Evolutionary conservation across 1,140 invertebrate species (phyloP).

Genomic region (Drosophila tsacasi): DNA sequence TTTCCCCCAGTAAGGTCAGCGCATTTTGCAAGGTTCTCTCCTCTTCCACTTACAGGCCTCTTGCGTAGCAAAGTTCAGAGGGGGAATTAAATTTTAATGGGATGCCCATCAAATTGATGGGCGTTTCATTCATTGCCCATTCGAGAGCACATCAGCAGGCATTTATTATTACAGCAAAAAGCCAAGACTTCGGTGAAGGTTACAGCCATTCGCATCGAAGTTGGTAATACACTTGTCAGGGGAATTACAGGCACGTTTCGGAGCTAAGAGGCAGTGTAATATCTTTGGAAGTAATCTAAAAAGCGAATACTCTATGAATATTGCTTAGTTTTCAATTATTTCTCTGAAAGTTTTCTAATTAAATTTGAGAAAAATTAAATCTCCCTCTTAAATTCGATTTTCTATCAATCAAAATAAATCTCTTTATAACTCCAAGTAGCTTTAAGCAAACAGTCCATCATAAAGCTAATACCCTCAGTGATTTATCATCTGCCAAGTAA

Average conservation of each 20-base stretch:
- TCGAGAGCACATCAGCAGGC: slow-evolving; percentile 65
- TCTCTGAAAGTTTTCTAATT: not conserved
- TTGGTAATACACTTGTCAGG: slow-evolving; percentile 39
- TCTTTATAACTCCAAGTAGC: not conserved
- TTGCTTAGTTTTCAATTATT: not conserved
- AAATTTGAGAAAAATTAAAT: too few species aligned
- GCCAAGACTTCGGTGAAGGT: slow-evolving; percentile 26
- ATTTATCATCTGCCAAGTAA: slow-evolving; percentile 8
- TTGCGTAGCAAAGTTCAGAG: slow-evolving; percentile 71
- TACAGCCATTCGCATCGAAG: slow-evolving; percentile 28
- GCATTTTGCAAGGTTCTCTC: slow-evolving; percentile 68
- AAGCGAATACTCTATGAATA: not conserved
- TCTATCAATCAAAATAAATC: not conserved
- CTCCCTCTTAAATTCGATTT: not conserved
- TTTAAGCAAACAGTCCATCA: slow-evolving; percentile 5
- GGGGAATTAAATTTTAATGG: slow-evolving; percentile 75
- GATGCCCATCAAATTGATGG: slow-evolving; percentile 75
- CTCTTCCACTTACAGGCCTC: slow-evolving; percentile 37
- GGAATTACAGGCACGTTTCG: slow-evolving; percentile 26
- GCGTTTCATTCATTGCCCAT: slow-evolving; percentile 69
- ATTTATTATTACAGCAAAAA: slow-evolving; percentile 65
- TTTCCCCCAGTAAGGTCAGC: slow-evolving; percentile 59
- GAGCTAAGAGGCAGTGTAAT: not conserved
- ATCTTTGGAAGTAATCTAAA: not conserved
- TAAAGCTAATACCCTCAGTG: slow-evolving; percentile 5